A percentile compares a stretch with the other conserved stretches of the same genome.
Evolutionary conservation across 2,113 vertebrate genomes (phyloP).

Genomic region (Spea multiplicata): DNA sequence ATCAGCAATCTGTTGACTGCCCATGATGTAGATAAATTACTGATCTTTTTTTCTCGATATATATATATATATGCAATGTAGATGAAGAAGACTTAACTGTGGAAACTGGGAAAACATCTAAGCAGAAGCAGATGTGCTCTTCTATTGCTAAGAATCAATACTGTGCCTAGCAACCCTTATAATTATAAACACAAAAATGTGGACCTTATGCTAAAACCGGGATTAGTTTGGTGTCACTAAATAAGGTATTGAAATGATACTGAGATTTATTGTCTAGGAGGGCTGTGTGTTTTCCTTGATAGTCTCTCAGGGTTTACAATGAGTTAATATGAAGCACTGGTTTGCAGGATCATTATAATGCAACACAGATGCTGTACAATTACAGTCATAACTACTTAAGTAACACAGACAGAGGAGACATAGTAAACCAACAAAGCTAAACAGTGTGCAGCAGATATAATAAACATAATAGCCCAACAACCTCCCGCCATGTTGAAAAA

Average conservation of each 20-base stretch:
- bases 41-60: no score
- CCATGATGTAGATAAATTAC: no score
- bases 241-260: neutral
- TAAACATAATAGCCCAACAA: conserved; percentile 43
- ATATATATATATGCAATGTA: no score
- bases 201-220: no score
- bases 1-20: no score
- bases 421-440: conserved; percentile 28
- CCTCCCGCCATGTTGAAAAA: conserved; percentile 28
- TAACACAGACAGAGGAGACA: conserved; percentile 16
- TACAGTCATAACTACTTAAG: conserved; percentile 31
- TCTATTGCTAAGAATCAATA: no score
- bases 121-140: no score
- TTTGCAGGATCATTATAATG: neutral
- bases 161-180: no score
- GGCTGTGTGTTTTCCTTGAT: neutral
- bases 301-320: neutral
- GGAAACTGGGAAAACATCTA: no score
- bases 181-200: no score
- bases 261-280: neutral
- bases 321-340: conserved; percentile 1
- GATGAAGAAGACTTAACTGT: no score
- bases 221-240: neutral
- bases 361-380: conserved; percentile 21
- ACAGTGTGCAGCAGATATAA: conserved; percentile 29